Evolutionary conservation across 2,888 invertebrate genomes (phyloP), one percentile per base, ranked within the genome.

Genomic region (Patella depressa): DNA sequence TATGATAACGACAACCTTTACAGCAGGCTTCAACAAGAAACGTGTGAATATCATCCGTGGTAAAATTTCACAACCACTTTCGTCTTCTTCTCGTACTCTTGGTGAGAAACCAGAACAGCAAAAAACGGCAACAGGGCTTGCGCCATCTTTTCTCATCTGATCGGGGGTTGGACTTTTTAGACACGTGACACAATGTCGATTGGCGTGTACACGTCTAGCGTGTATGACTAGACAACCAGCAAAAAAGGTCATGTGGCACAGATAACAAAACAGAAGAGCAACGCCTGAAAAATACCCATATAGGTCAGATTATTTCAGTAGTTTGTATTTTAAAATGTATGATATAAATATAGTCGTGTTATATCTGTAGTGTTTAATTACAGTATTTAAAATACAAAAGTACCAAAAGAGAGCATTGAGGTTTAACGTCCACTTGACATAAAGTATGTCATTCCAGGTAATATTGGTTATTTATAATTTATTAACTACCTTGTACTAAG

Each of bases 51-150:
- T 73, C 17, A 70, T 74, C 24, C 81, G 81, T 1, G 85, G 85
- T 12, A 81, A 76, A 69, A 77, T 85, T 70, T 87, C 87, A 15
- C 84, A 76, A 9, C 77, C 70, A 71, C 87, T 85, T 24, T 85
- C 85, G 12, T 81, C 80, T 17, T 84, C 82, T 5, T 74, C 74
- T 5, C 78, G 54, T 9, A 76, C 55, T 17, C 53, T 78, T 3
- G 86, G 84, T 17, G 80, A 74, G 9, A 78, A 65, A 9, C 85
- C 86, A 11, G 80, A 74, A 76, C 84, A 87, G 70, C 87, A 96
- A 7, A 80, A 78, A 2, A 80, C 65, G 5, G 24, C 34, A 29
- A 57, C 71, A 15, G 5, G 53, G 9, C 79, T 71, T 4, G 70
- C 71, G 0, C 76, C 74, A 3, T 78, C 76, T 9, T 80, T 75